These are phyloP conservation scores for Atethmia centrago DNA, from an alignment of 2,888 invertebrate genomes.

Conservation along the genomic window DNA sequence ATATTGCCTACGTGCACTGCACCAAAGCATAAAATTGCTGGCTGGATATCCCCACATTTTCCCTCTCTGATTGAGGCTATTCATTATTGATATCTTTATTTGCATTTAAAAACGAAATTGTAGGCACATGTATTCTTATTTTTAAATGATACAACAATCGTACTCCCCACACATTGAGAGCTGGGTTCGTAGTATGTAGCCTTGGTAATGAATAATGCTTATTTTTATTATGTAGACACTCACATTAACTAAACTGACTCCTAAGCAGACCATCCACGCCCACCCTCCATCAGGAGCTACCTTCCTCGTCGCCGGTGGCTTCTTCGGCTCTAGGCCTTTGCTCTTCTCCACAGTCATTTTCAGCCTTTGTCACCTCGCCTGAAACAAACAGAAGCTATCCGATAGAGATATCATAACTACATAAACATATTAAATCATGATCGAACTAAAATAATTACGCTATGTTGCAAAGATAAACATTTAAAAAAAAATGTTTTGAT, in stretches of 20 bases:
- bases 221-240: constrained; percentile 83
- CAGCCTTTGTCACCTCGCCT: constrained; percentile 88
- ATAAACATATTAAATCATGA: not conserved
- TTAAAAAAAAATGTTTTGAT: constrained; percentile 25
- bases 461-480: constrained; percentile 19
- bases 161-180: not conserved
- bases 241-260: constrained; percentile 96
- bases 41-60: constrained; percentile 9
- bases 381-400: constrained; percentile 64
- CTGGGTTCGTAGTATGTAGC: not conserved
- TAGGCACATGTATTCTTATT: not conserved
- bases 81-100: not conserved
- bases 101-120: not conserved
- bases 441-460: constrained; percentile 5
- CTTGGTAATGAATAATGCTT: not conserved
- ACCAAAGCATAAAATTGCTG: constrained; percentile 5
- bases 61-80: constrained; percentile 20
- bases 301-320: constrained; percentile 90
- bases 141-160: too few species aligned
- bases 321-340: constrained; percentile 81
- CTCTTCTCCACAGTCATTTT: constrained; percentile 89
- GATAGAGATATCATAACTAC: constrained; percentile 7
- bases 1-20: constrained; percentile 6
- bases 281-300: constrained; percentile 97
- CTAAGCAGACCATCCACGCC: constrained; percentile 97